These are phyloP conservation scores for Trichacis sp. DNA, from an alignment of 2,888 invertebrate species.

Conservation along the genomic window DNA sequence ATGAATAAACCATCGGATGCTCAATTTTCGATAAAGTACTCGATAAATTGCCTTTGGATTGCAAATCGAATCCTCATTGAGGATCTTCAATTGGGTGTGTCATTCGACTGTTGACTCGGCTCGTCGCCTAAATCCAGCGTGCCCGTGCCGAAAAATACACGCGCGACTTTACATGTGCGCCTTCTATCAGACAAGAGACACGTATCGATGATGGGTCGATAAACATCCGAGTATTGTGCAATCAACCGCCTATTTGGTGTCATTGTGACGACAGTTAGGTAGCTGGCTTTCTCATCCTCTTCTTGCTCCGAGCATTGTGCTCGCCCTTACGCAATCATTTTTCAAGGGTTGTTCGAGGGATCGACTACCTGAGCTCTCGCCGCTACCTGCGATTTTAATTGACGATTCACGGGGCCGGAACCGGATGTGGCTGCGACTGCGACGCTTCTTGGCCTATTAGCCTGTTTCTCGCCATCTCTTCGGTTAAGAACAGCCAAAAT, in stretches of 20 bases:
- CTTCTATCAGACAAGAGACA: conserved; percentile 38
- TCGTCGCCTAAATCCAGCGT: conserved; percentile 39
- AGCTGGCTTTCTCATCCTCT: conserved; percentile 60
- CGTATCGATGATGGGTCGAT: conserved; percentile 67
- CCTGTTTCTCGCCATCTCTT: background rate
- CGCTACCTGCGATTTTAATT: conserved; percentile 40
- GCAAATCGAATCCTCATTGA: conserved; percentile 62
- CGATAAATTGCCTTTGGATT: conserved; percentile 44
- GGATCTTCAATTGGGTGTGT: conserved; percentile 67
- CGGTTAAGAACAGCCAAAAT: too few species aligned
- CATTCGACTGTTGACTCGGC: conserved; percentile 65
- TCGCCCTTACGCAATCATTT: conserved; percentile 44
- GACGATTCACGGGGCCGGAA: conserved; percentile 40
- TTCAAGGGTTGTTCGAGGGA: conserved; percentile 43
- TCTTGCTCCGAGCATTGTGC: conserved; percentile 43
- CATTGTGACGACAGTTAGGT: conserved; percentile 65
- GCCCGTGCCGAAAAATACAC: conserved; percentile 21
- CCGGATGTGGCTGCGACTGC: conserved; percentile 35
- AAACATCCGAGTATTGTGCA: conserved; percentile 67
- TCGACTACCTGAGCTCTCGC: conserved; percentile 25
- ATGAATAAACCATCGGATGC: too few species aligned
- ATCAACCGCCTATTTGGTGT: conserved; percentile 69
- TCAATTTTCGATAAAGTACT: conserved; percentile 40
- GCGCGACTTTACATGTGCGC: conserved; percentile 39
- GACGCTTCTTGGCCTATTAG: conserved; percentile 21